These are phyloP conservation scores for Megaleporinus macrocephalus DNA, from an alignment of 2,113 vertebrate genomes.

Conservation along the genomic window DNA sequence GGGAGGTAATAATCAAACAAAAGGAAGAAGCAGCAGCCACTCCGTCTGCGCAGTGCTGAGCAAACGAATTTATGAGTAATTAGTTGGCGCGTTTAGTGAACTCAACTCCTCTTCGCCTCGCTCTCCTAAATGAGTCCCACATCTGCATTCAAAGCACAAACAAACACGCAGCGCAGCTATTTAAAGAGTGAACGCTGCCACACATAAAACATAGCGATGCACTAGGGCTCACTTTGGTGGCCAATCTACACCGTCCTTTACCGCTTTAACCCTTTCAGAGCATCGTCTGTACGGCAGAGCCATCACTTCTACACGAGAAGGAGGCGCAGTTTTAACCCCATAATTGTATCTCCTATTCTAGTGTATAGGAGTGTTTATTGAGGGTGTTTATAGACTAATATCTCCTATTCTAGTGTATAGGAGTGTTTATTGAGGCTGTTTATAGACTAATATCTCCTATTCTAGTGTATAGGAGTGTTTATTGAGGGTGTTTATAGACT, in stretches of 20 bases:
- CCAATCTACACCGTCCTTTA: constrained; percentile 5
- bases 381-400: no score
- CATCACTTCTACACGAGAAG: no score
- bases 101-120: constrained; percentile 24
- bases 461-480: no score
- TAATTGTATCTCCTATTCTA: no score
- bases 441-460: no score
- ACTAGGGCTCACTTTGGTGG: not conserved
- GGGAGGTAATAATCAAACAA: constrained; percentile 76
- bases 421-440: no score
- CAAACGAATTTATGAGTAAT: constrained; percentile 61
- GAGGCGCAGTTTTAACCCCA: no score
- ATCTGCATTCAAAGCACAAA: constrained; percentile 40
- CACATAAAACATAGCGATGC: not conserved
- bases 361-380: no score
- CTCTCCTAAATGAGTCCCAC: constrained; percentile 46
- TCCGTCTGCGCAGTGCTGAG: constrained; percentile 43
- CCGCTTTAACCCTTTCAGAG: not conserved
- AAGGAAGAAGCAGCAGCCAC: constrained; percentile 63
- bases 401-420: no score
- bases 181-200: constrained; percentile 26
- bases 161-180: constrained; percentile 17
- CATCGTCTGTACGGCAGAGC: not conserved
- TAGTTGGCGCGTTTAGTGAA: constrained; percentile 52
- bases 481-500: no score